Conservation (phyloP, 1,140 invertebrate species). For the Ganaspis sp. region DNA sequence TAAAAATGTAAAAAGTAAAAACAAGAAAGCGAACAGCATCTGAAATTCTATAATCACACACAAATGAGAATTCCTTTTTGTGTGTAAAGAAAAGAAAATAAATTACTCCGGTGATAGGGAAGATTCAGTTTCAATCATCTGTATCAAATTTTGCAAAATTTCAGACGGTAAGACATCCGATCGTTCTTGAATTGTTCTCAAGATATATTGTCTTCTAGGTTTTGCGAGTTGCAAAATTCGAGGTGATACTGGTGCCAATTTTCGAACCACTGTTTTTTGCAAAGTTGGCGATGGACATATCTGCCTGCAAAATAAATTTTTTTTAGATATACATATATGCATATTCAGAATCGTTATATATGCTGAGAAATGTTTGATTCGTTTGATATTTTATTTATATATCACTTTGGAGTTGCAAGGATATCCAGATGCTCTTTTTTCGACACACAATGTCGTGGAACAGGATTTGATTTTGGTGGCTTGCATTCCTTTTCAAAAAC, state of each 20-base stretch:
- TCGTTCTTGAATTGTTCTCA: conserved; percentile 59
- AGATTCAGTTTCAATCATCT: conserved; percentile 61
- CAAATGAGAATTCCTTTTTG: no score
- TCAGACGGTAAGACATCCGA: conserved; percentile 52
- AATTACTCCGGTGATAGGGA: conserved; percentile 70
- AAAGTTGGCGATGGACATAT: conserved; percentile 54
- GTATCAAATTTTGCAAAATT: conserved; percentile 64
- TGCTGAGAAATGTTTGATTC: no score
- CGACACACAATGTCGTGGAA: conserved; percentile 61
- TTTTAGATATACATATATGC: conserved; percentile 3
- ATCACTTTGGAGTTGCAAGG: conserved; percentile 61
- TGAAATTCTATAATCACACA: no score
- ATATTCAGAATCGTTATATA: no score
- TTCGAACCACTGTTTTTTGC: conserved; percentile 45
- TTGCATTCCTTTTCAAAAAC: conserved; percentile 56
- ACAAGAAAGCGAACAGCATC: no score
- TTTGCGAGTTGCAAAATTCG: conserved; percentile 64
- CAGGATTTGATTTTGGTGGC: conserved; percentile 49
- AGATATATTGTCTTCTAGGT: conserved; percentile 58
- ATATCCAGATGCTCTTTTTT: conserved; percentile 62
- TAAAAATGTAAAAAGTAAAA: no score
- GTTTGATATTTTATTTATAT: conserved; percentile 8
- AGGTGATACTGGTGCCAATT: conserved; percentile 45
- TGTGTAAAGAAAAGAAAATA: neutral
- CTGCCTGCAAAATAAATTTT: conserved; percentile 43